These are phyloP conservation scores for Amiota communis DNA, from an alignment of 2,888 invertebrate genomes.

Conservation along the genomic window DNA sequence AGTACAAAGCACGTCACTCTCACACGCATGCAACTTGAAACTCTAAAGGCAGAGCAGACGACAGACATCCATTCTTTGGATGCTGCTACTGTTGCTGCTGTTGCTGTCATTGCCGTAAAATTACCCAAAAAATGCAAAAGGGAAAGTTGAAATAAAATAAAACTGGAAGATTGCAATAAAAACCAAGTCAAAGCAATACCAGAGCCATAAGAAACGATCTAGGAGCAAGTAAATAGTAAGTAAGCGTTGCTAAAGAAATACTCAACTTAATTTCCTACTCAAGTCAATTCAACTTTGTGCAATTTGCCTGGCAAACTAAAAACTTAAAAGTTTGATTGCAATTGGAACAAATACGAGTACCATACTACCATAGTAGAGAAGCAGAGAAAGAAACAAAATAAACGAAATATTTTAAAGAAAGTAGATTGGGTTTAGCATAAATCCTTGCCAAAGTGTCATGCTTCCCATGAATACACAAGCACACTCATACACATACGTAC, in stretches of 20 bases:
- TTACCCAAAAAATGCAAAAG: neutral
- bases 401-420: conserved; percentile 2
- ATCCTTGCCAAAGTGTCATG: no score
- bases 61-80: conserved; percentile 10
- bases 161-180: conserved; percentile 24
- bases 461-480: no score
- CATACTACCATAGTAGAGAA: neutral
- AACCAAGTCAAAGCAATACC: conserved; percentile 32
- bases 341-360: conserved; percentile 52
- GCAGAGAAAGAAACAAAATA: neutral
- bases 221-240: conserved; percentile 31
- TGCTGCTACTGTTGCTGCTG: no score
- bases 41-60: neutral
- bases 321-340: conserved; percentile 60
- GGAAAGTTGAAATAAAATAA: conserved; percentile 11
- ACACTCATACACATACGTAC: no score
- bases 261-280: conserved; percentile 64
- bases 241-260: conserved; percentile 42
- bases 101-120: neutral
- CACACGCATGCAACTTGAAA: conserved; percentile 2
- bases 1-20: conserved; percentile 44
- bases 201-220: neutral
- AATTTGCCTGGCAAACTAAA: conserved; percentile 53
- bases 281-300: conserved; percentile 63
- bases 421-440: no score